These are phyloP conservation scores for Adelges cooleyi DNA, from an alignment of 1,140 invertebrate species.

Conservation along the genomic window DNA sequence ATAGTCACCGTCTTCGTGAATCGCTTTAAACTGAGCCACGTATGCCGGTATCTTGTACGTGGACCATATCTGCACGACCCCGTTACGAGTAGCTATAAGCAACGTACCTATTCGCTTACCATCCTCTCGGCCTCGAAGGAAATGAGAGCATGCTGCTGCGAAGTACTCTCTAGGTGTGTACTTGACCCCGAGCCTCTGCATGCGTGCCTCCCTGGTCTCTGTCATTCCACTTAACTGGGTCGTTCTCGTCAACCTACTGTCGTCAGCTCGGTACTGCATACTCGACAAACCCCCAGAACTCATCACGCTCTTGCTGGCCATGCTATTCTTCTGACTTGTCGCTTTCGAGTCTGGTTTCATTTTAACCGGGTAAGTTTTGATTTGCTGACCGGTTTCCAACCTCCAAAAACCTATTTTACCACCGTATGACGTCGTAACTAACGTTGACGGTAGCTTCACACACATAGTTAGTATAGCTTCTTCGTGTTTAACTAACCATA, in stretches of 20 bases:
- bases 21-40: not conserved
- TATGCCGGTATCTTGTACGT: not conserved
- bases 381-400: constrained; percentile 55
- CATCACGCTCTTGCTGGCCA: not conserved
- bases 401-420: constrained; percentile 69
- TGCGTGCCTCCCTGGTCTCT: not conserved
- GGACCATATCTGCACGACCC: constrained; percentile 10
- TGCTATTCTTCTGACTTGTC: constrained; percentile 34
- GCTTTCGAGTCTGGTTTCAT: constrained; percentile 43
- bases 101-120: not conserved
- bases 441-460: constrained; percentile 43
- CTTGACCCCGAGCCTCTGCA: not conserved
- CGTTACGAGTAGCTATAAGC: constrained; percentile 7
- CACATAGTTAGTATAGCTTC: constrained; percentile 59
- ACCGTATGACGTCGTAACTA: constrained; percentile 56
- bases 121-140: not conserved
- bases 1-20: not conserved
- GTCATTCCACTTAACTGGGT: not conserved
- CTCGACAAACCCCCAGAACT: not conserved
- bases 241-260: too few species aligned
- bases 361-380: constrained; percentile 37
- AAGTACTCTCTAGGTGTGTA: not conserved
- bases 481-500: constrained; percentile 53
- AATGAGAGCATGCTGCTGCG: not conserved
- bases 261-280: too few species aligned